Evolutionary conservation across 2,113 vertebrate genomes (phyloP).

Genomic region (Oryzias javanicus): DNA sequence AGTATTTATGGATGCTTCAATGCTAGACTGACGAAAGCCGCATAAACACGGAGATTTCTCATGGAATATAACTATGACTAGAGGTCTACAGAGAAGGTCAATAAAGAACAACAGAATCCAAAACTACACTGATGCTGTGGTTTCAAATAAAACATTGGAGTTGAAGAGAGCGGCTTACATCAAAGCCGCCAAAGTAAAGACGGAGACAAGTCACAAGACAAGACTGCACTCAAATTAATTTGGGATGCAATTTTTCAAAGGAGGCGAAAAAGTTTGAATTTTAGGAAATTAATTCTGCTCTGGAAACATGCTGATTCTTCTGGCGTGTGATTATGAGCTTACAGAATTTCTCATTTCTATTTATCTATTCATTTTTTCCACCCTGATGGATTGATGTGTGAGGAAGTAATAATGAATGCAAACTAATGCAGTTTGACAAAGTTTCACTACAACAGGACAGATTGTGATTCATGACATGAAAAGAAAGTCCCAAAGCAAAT

Average conservation of each 20-base stretch:
- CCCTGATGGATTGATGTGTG: slow-evolving; percentile 43
- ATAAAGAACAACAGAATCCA: too few species aligned
- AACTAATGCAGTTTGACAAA: slow-evolving; percentile 25
- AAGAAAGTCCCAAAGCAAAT: too few species aligned
- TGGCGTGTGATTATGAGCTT: slow-evolving; percentile 48
- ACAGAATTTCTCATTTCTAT: slow-evolving; percentile 26
- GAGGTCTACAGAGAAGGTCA: too few species aligned
- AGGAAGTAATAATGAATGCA: slow-evolving; percentile 44
- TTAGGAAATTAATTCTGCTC: slow-evolving; percentile 41
- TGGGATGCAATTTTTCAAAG: slow-evolving; percentile 47
- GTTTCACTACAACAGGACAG: slow-evolving; percentile 3
- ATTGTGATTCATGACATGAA: too few species aligned
- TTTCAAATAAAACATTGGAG: too few species aligned
- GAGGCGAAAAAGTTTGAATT: slow-evolving; percentile 29
- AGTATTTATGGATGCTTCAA: not conserved
- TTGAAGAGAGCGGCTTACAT: too few species aligned
- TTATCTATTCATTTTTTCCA: slow-evolving; percentile 43
- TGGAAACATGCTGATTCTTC: slow-evolving; percentile 28
- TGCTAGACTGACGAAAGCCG: not conserved
- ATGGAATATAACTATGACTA: too few species aligned
- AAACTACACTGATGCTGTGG: too few species aligned
- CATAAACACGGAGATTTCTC: too few species aligned
- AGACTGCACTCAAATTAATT: slow-evolving; percentile 32
- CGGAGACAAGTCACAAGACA: slow-evolving; percentile 12
- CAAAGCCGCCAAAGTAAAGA: too few species aligned